These are phyloP conservation scores for Cryptocheilus praepositus DNA, from an alignment of 2,888 invertebrate genomes.

Conservation along the genomic window DNA sequence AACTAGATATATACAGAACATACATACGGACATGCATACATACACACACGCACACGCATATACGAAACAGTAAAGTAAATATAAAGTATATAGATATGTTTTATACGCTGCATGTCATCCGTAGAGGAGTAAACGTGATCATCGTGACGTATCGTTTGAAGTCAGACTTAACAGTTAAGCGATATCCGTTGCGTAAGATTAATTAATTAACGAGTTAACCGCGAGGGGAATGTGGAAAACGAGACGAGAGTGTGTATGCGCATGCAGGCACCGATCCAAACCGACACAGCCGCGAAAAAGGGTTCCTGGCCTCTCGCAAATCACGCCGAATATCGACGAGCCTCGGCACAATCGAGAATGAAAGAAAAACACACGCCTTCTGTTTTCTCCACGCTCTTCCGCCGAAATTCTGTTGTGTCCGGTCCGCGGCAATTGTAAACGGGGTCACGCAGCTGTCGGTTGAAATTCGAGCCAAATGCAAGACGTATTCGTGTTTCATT, in stretches of 20 bases:
- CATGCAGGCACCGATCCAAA: conserved; percentile 1
- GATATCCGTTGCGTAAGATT: conserved; percentile 56
- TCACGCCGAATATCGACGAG: conserved; percentile 5
- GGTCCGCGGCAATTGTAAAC: neutral
- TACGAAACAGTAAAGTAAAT: conserved; percentile 35
- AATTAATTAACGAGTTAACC: conserved; percentile 18
- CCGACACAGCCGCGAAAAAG: conserved; percentile 6
- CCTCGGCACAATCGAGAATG: neutral
- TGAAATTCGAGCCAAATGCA: conserved; percentile 16
- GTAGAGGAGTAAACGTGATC: conserved; percentile 63
- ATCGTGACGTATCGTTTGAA: conserved; percentile 60
- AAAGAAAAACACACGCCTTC: conserved; percentile 10
- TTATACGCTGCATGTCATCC: conserved; percentile 73
- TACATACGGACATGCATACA: conserved; percentile 28
- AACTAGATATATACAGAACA: conserved; percentile 42
- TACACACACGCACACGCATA: neutral
- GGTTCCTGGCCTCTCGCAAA: conserved; percentile 25
- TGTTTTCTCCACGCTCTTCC: conserved; percentile 19
- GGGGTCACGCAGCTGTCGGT: conserved; percentile 8
- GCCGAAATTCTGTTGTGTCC: conserved; percentile 15
- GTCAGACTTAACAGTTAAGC: conserved; percentile 49
- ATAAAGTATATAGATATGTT: conserved; percentile 64
- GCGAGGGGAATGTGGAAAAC: conserved; percentile 6
- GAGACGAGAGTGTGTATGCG: conserved; percentile 8
- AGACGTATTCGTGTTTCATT: conserved; percentile 15